Evolutionary conservation across 2,113 vertebrate genomes (phyloP).

Genomic region (Rhea americana): DNA sequence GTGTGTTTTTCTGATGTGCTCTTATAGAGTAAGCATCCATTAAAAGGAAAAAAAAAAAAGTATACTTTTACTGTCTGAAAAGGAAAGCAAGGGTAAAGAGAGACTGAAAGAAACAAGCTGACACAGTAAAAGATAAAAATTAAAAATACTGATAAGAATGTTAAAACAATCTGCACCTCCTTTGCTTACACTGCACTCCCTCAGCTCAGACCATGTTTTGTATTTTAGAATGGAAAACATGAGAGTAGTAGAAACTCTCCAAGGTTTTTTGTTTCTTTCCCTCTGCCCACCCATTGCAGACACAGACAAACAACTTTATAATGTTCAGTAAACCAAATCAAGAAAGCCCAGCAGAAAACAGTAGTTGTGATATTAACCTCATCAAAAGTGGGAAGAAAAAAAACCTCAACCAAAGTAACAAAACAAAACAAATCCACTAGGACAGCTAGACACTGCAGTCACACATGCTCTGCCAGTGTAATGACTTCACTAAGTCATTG

Average conservation of each 20-base stretch:
- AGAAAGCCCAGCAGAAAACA: not conserved
- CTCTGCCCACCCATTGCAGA: fast-evolving
- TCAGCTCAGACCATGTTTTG: not conserved
- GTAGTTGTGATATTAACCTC: not conserved
- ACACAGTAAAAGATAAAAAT: not conserved
- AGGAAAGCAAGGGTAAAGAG: not conserved
- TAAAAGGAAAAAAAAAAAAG: not conserved
- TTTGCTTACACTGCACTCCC: not conserved
- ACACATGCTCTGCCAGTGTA: fast-evolving
- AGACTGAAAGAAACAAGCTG: not conserved
- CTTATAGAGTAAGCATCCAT: not conserved
- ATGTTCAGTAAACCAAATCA: not conserved
- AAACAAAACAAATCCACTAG: fast-evolving
- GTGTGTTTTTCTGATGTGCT: not conserved
- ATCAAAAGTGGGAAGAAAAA: not conserved
- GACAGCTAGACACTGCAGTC: not conserved
- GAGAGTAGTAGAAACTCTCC: not conserved
- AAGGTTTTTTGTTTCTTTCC: not conserved
- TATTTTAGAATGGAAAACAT: not conserved
- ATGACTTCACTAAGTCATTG: fast-evolving
- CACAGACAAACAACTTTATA: not conserved
- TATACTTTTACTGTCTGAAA: not conserved
- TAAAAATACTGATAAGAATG: not conserved
- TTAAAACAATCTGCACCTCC: not conserved
- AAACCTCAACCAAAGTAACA: not conserved